Percentiles rank a stretch among this genome's conserved stretches.
phyloP scores from a whole-genome alignment of 2,113 vertebrate genomes.

The Enhydra lutris region DNA sequence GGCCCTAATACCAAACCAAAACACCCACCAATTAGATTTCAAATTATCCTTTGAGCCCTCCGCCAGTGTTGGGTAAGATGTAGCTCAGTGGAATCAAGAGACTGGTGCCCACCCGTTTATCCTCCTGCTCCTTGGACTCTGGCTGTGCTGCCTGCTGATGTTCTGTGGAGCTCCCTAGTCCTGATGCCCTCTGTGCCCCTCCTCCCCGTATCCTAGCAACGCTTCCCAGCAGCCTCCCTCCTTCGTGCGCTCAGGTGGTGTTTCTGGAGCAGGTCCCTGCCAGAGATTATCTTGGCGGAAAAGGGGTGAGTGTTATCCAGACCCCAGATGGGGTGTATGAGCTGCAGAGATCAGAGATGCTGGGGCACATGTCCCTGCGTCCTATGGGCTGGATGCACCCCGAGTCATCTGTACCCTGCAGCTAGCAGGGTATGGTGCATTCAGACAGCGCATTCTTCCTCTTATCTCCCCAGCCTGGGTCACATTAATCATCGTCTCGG shows the following conservation, averaged over 20 bases:
- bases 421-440: neutral
- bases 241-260: neutral
- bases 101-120: rapidly evolving
- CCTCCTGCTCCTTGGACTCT: neutral
- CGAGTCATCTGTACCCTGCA: rapidly evolving
- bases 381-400: neutral
- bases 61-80: neutral
- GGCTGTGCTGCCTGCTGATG: neutral
- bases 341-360: rapidly evolving
- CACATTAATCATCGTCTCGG: slow-evolving; percentile 4
- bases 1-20: slow-evolving; percentile 51
- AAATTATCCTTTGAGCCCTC: slow-evolving; percentile 13
- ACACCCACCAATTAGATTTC: slow-evolving; percentile 58
- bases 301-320: neutral
- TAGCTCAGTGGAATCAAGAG: neutral
- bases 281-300: neutral
- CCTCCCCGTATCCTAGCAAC: slow-evolving; percentile 27
- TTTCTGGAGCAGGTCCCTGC: neutral
- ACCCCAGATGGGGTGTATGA: neutral
- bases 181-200: neutral
- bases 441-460: neutral
- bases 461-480: neutral
- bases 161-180: neutral
- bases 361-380: rapidly evolving
- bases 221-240: neutral